phyloP scores from a whole-genome alignment of 2,113 vertebrate species.

The Felis chaus region DNA sequence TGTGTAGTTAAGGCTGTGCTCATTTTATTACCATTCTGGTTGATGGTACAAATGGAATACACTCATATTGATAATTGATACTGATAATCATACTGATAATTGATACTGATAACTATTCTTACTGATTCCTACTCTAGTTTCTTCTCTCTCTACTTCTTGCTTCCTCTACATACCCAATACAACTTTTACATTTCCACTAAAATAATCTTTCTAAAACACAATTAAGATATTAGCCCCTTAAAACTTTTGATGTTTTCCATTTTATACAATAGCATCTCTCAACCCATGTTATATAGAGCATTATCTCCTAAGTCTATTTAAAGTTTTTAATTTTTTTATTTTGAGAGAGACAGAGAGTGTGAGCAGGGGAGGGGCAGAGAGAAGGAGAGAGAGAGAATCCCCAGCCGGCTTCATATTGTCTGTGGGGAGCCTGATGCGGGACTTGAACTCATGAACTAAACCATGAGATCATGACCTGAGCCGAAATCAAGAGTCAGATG shows the following conservation, averaged over 20 bases:
- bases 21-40: neutral
- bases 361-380: too few species aligned
- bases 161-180: neutral
- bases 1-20: neutral
- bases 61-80: neutral
- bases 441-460: too few species aligned
- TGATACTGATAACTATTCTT: neutral
- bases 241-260: neutral
- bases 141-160: neutral
- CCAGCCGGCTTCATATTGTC: too few species aligned
- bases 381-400: too few species aligned
- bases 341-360: too few species aligned
- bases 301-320: neutral
- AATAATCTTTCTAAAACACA: neutral
- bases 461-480: too few species aligned
- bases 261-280: neutral
- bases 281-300: neutral
- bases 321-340: too few species aligned
- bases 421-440: too few species aligned
- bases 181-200: neutral
- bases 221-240: neutral
- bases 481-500: too few species aligned
- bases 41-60: neutral
- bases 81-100: neutral
- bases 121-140: neutral